A percentile compares a stretch with the other conserved stretches of the same genome.
Conservation (phyloP, 1,140 invertebrate species). For the Nixonia krombeini region DNA sequence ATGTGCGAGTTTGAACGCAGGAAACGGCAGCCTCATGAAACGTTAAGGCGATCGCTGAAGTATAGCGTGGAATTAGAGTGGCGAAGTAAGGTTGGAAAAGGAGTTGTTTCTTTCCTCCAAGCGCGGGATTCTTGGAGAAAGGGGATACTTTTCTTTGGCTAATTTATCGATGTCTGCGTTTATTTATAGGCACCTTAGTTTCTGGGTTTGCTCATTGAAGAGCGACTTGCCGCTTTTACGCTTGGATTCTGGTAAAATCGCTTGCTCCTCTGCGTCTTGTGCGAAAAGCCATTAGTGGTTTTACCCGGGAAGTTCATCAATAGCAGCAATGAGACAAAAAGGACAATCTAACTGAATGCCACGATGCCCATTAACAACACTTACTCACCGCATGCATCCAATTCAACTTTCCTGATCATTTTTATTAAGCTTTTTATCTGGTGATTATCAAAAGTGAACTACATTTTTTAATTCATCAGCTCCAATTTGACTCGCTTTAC, state of each 20-base stretch:
- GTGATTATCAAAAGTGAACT: constrained; percentile 12
- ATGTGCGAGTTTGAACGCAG: constrained; percentile 21
- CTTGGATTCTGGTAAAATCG: constrained; percentile 35
- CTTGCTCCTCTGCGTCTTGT: constrained; percentile 24
- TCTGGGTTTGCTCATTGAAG: constrained; percentile 33
- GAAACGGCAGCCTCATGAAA: constrained; percentile 18
- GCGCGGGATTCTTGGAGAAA: constrained; percentile 18
- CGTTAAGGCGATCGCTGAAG: constrained; percentile 33
- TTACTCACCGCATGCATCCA: constrained; percentile 6
- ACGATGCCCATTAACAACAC: constrained; percentile 29
- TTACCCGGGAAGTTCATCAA: constrained; percentile 41
- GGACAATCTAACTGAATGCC: neutral
- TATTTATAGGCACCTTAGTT: constrained; percentile 50
- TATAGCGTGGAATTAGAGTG: constrained; percentile 40
- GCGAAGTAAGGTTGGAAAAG: constrained; percentile 14
- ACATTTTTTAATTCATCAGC: neutral
- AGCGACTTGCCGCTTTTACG: constrained; percentile 44
- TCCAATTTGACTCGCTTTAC: too few species aligned
- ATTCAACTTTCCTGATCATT: constrained; percentile 15
- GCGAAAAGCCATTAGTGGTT: constrained; percentile 49
- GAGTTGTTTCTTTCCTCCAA: constrained; percentile 39
- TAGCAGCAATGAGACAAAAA: constrained; percentile 32
- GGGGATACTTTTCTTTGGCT: constrained; percentile 42
- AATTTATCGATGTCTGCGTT: constrained; percentile 48
- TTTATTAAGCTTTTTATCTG: constrained; percentile 8